These are phyloP conservation scores for Caerostris extrusa DNA, from an alignment of 1,140 invertebrate genomes.

Conservation along the genomic window DNA sequence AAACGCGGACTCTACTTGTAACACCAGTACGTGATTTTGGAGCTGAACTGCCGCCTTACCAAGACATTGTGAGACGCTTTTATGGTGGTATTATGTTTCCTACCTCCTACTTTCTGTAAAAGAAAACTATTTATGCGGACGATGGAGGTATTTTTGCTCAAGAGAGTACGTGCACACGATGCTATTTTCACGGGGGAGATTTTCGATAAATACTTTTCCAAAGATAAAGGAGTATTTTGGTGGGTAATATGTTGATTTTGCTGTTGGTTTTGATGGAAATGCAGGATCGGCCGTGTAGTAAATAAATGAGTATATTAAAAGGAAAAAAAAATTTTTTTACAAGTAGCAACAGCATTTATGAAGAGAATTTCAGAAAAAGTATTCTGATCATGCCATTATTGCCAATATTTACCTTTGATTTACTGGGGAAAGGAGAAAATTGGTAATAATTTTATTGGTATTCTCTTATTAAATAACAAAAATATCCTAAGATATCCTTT, in stretches of 20 bases:
- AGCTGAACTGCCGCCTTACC: constrained; percentile 24
- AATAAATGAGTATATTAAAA: background rate
- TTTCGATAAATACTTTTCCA: background rate
- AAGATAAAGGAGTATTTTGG: background rate
- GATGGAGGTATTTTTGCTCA: background rate
- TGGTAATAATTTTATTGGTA: no score
- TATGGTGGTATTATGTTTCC: constrained; percentile 8
- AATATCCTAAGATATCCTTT: no score
- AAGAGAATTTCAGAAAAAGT: no score
- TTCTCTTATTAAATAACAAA: no score
- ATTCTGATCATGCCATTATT: no score
- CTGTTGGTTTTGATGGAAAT: background rate
- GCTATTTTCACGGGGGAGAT: background rate
- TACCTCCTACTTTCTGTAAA: background rate
- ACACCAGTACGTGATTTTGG: constrained; percentile 9
- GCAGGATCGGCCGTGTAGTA: background rate
- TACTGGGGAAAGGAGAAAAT: no score
- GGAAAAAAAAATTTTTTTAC: background rate
- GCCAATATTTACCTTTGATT: no score
- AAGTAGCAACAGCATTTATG: background rate
- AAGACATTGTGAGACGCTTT: constrained; percentile 5
- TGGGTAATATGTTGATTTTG: background rate
- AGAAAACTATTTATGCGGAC: constrained; percentile 2
- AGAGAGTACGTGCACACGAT: background rate
- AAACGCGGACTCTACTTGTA: background rate